Conservation (phyloP, 2,113 vertebrate species). For the Tor tambroides region DNA sequence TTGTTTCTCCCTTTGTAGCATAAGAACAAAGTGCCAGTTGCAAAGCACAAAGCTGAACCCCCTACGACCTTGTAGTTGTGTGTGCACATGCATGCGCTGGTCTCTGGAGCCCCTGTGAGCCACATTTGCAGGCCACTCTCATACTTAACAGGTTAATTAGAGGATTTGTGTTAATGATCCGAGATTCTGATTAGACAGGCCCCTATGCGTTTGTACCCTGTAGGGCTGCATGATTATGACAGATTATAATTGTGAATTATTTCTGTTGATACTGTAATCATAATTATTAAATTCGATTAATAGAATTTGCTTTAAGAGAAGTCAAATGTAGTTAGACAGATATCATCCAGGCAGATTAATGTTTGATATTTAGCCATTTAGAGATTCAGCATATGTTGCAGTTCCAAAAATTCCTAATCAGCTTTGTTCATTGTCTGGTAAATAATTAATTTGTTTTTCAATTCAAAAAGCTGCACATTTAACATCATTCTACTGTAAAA, state of each 20-base stretch:
- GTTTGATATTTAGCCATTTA: background rate
- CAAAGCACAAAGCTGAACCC: constrained; percentile 62
- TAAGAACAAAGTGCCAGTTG: constrained; percentile 47
- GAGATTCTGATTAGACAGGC: background rate
- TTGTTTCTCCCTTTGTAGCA: constrained; percentile 53
- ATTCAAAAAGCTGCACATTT: background rate
- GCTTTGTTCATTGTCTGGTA: background rate
- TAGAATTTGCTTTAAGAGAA: background rate
- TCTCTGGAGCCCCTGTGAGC: constrained; percentile 19
- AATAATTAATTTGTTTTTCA: background rate
- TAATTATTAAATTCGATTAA: background rate
- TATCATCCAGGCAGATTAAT: background rate
- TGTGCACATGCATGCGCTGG: background rate
- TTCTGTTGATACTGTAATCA: background rate
- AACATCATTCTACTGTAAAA: too few species aligned
- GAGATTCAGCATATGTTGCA: background rate
- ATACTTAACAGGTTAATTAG: constrained; percentile 40
- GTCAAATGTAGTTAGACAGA: background rate
- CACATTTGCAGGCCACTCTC: constrained; percentile 32
- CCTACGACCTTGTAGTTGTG: constrained; percentile 43
- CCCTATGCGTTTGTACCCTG: background rate
- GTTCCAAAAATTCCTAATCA: background rate
- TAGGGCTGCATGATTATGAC: background rate
- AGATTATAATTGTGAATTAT: constrained; percentile 1
- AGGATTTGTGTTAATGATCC: constrained; percentile 39